A percentile compares a stretch with the other conserved stretches of the same genome.
phyloP scores from a whole-genome alignment of 2,888 invertebrate genomes.

The Lithophane semibrunnea region DNA sequence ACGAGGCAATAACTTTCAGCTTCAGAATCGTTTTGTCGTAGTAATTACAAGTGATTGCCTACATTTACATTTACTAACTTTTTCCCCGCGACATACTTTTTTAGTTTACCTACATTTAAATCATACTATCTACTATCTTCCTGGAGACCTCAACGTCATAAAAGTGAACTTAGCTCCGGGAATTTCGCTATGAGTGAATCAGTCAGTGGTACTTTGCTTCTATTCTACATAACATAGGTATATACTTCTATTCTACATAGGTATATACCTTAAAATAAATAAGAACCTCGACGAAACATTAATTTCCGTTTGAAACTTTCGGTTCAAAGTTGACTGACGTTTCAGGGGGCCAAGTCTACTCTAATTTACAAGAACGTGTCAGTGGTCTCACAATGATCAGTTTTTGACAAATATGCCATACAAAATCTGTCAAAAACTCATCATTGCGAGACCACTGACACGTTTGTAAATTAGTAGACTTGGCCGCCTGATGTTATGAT shows the following conservation, averaged over 20 bases:
- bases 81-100: not conserved
- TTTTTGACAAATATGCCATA: no score
- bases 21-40: conserved; percentile 17
- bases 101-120: not conserved
- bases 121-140: not conserved
- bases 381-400: no score
- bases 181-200: not conserved
- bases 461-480: no score
- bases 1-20: conserved; percentile 43
- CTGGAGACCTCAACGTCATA: not conserved
- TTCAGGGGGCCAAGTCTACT: no score
- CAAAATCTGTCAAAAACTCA: no score
- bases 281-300: not conserved
- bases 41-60: conserved; percentile 3
- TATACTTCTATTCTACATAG: not conserved
- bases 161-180: not conserved
- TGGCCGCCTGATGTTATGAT: not conserved
- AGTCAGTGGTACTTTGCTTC: not conserved
- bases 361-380: no score
- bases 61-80: conserved; percentile 12
- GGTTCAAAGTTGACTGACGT: not conserved
- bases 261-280: not conserved
- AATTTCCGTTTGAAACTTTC: not conserved
- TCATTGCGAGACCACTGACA: no score
- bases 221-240: not conserved